Evolutionary conservation across 2,888 invertebrate genomes (phyloP).

Genomic region (Pterobdella sp.): DNA sequence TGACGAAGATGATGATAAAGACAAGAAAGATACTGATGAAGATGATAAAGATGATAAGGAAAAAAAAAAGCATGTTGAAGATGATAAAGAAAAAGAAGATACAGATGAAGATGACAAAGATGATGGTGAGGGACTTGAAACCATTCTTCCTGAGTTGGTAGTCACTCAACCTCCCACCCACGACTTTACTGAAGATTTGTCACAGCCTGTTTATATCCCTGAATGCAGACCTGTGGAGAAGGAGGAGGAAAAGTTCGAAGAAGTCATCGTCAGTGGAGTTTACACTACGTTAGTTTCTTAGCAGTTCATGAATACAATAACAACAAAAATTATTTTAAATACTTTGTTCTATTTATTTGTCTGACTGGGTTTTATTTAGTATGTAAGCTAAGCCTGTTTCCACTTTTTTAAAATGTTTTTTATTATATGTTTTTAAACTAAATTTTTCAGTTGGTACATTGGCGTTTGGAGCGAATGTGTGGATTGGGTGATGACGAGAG

Average conservation of each 20-base stretch:
- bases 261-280: constrained; percentile 16
- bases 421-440: neutral
- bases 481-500: constrained; percentile 10
- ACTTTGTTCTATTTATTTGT: neutral
- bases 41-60: neutral
- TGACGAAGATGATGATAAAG: neutral
- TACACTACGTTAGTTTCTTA: constrained; percentile 7
- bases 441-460: constrained; percentile 20
- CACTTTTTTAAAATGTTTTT: constrained; percentile 2
- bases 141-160: neutral
- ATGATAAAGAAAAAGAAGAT: constrained; percentile 8
- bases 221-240: neutral
- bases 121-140: neutral
- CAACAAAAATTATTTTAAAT: constrained; percentile 6
- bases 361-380: neutral
- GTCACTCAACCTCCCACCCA: neutral
- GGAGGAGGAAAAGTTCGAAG: constrained; percentile 12
- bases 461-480: constrained; percentile 20
- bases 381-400: neutral
- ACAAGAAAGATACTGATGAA: neutral
- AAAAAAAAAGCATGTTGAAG: neutral
- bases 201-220: no score
- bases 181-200: neutral
- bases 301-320: neutral
- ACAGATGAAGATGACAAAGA: constrained; percentile 14